A percentile compares a stretch with the other conserved stretches of the same genome.
Evolutionary conservation across 2,797 vertebrate genomes (phyloP).

Genomic region (Myoxocephalus aenaeus): DNA sequence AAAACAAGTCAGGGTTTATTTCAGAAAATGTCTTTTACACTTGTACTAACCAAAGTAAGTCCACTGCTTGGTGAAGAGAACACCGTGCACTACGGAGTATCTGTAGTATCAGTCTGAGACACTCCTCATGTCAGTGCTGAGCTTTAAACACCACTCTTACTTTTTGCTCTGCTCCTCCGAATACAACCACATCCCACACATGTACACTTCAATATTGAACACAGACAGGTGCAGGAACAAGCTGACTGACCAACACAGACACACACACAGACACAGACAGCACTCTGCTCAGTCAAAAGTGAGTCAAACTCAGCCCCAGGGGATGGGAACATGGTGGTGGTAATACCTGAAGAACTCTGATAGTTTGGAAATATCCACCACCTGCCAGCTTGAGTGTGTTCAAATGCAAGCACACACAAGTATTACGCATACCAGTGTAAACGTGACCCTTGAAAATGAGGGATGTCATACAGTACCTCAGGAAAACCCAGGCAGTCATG

Average conservation of each 20-base stretch:
- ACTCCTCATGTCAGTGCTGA: conserved; percentile 63
- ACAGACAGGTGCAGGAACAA: conserved; percentile 62
- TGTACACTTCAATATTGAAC: conserved; percentile 55
- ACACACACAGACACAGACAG: conserved; percentile 14
- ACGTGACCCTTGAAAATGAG: conserved; percentile 29
- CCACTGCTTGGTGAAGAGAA: conserved; percentile 41
- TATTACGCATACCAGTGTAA: conserved; percentile 9
- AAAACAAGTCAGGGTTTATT: conserved; percentile 53
- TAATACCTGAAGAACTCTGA: conserved; percentile 76
- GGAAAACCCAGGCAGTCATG: conserved; percentile 71
- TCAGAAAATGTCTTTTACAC: conserved; percentile 48
- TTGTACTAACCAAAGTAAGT: conserved; percentile 52
- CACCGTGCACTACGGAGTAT: conserved; percentile 36
- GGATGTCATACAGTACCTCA: conserved; percentile 64
- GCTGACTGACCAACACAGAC: conserved; percentile 51
- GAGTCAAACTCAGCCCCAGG: conserved; percentile 55
- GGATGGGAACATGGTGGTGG: conserved; percentile 51
- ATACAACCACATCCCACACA: conserved; percentile 64
- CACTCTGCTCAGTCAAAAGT: conserved; percentile 37
- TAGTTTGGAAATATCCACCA: conserved; percentile 38
- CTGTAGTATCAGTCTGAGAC: conserved; percentile 61
- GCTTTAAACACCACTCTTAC: conserved; percentile 53
- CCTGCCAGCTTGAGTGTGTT: conserved; percentile 12
- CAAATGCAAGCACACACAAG: conserved; percentile 10
- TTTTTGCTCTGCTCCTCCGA: conserved; percentile 43